Evolutionary conservation across 2,113 vertebrate genomes (phyloP).

Genomic region (Sinocyclocheilus anophthalmus): DNA sequence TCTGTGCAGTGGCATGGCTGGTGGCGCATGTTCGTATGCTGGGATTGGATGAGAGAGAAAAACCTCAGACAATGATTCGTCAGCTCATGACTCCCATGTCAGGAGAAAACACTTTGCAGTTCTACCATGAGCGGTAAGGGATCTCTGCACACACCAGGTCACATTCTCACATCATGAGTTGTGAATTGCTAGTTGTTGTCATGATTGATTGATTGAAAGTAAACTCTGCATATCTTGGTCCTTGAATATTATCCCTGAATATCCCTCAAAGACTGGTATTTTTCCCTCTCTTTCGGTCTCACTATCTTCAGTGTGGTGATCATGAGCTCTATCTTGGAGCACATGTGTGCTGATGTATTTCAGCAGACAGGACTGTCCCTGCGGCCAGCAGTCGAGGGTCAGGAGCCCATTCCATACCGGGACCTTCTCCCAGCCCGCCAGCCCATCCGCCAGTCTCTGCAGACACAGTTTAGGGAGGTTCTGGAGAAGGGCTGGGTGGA

Average conservation of each 20-base stretch:
- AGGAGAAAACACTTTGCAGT: constrained; percentile 93
- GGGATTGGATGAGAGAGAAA: constrained; percentile 95
- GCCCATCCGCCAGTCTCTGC: constrained; percentile 88
- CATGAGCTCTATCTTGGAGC: constrained; percentile 99
- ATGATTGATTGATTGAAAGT: background rate
- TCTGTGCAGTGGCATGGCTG: constrained; percentile 96
- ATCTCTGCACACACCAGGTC: background rate
- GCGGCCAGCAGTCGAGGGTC: constrained; percentile 86
- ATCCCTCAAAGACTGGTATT: background rate
- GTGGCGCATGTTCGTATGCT: constrained; percentile 97
- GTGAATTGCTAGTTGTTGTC: too few relatives aligned
- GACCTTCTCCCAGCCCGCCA: constrained; percentile 92
- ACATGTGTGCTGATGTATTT: constrained; percentile 95
- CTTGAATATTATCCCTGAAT: background rate
- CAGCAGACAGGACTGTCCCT: constrained; percentile 90
- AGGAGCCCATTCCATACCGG: constrained; percentile 93
- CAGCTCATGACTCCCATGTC: constrained; percentile 92
- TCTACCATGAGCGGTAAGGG: constrained; percentile 92
- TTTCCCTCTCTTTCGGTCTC: background rate
- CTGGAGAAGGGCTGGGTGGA: constrained; percentile 96
- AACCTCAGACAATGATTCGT: constrained; percentile 97
- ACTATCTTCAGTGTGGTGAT: constrained; percentile 85
- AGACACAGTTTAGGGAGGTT: constrained; percentile 83
- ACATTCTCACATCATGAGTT: background rate
- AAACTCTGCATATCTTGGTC: background rate